Evolutionary conservation across 2,888 invertebrate genomes (phyloP).

Genomic region (Lycaena phlaeas): DNA sequence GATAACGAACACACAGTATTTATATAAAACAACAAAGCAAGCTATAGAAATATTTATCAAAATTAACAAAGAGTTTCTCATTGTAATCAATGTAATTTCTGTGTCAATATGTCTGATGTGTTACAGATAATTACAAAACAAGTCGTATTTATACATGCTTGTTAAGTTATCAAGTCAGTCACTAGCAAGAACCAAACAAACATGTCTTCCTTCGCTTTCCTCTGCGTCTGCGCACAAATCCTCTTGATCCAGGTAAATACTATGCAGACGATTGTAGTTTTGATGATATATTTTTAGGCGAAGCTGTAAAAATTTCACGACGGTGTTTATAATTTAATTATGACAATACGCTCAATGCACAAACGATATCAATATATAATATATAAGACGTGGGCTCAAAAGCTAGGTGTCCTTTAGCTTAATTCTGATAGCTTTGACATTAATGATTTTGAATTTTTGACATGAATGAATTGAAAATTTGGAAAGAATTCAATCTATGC

Average conservation of each 20-base stretch:
- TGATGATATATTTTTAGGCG: too few species aligned
- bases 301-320: too few species aligned
- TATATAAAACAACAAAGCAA: constrained; percentile 4
- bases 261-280: too few species aligned
- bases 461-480: too few species aligned
- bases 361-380: too few species aligned
- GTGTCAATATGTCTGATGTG: constrained; percentile 1
- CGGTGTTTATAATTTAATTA: too few species aligned
- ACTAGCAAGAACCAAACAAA: background rate
- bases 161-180: background rate
- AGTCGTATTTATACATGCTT: background rate
- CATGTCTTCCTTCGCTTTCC: constrained; percentile 17
- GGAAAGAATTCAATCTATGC: too few species aligned
- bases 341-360: too few species aligned
- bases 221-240: constrained; percentile 17
- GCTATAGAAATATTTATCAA: background rate
- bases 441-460: too few species aligned
- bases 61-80: constrained; percentile 6
- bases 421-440: too few species aligned
- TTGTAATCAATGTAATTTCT: constrained; percentile 4
- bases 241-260: constrained; percentile 19
- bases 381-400: too few species aligned
- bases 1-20: background rate
- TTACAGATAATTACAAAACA: constrained; percentile 3
- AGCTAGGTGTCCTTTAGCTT: too few species aligned